Evolutionary conservation across 2,113 vertebrate genomes (phyloP), one percentile per base, ranked within the genome.

Genomic region (Muntiacus reevesi): DNA sequence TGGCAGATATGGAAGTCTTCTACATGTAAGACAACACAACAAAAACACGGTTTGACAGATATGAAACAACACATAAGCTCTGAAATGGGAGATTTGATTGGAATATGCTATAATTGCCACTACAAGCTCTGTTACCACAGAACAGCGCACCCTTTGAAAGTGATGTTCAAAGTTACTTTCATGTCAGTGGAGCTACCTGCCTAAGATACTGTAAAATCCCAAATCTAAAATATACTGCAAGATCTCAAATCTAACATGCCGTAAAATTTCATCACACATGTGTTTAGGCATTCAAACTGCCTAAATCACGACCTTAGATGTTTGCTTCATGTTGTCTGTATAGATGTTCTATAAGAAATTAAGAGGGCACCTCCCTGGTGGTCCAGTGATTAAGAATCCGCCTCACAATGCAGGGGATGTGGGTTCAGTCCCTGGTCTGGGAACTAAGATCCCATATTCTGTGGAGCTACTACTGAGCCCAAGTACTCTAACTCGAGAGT

Each of bases 21-120:
- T 76, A 57, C 33, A 60, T 92, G 74, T 64, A 85, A 50, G 43
- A 60, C 27, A 60, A 78, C 50, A 54, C 9, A 86, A 95, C 54
- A 93, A 93, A 92, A 93, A 95, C 54, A 84, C 43, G 55, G 30
- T 82, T 95, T 96, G 40, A 60, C 7, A 27, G 83, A 95, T 91
- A 93, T 78, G 89, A 92, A 94, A 92, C 36, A 82, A 55, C 62
- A 64, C 64, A 92, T 12, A 86, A 60, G 30, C 33, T 91, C 47
- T 14, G 19, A 86, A 95, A 79, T 71, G 30, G 50, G 74, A 94
- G 57, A 62, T 59, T 84, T 60, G 27, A 82, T 5, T 89, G 57
- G 71, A 83, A 74, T 40, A 30, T 81, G 52, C n/a, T 88, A 10
- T 30, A n/a, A 85, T 4, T 81, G 76, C 36, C 84, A 64, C 30